Evolutionary conservation across 2,797 vertebrate species (phyloP).

Genomic region (Menidia menidia): DNA sequence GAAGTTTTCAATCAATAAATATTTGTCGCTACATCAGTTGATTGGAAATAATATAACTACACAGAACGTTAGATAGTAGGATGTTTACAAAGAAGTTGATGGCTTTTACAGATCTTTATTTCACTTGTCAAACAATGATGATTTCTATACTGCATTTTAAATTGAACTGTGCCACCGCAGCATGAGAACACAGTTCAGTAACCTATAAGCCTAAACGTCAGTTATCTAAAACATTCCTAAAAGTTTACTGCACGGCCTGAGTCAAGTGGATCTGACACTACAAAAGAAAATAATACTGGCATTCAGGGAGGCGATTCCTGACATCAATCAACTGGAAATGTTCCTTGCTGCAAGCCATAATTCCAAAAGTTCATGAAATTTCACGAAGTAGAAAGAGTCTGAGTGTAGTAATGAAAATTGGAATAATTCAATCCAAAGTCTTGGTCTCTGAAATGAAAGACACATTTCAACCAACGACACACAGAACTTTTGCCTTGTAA

Average conservation of each 20-base stretch:
- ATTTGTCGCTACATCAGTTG: not conserved
- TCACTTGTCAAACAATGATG: not conserved
- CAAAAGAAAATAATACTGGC: not conserved
- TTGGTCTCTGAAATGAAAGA: not conserved
- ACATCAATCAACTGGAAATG: not conserved
- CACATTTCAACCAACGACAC: not conserved
- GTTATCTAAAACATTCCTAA: not conserved
- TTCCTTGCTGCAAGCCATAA: not conserved
- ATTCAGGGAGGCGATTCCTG: not conserved
- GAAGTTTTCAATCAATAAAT: not conserved
- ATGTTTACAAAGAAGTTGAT: not conserved
- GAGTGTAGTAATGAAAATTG: not conserved
- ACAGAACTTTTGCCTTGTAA: not conserved
- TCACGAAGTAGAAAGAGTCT: not conserved
- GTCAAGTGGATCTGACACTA: not conserved
- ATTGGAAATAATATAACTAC: not conserved
- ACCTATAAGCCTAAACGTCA: not conserved
- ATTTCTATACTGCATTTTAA: not conserved
- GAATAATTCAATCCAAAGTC: not conserved
- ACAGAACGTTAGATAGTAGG: not conserved
- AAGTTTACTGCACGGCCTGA: not conserved
- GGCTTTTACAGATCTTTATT: not conserved
- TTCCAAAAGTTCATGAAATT: constrained; percentile 1
- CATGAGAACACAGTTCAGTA: not conserved
- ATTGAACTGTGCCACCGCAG: not conserved